Base-by-base conservation (phyloP, 2,113 vertebrate species). In the Xenopus borealis region DNA sequence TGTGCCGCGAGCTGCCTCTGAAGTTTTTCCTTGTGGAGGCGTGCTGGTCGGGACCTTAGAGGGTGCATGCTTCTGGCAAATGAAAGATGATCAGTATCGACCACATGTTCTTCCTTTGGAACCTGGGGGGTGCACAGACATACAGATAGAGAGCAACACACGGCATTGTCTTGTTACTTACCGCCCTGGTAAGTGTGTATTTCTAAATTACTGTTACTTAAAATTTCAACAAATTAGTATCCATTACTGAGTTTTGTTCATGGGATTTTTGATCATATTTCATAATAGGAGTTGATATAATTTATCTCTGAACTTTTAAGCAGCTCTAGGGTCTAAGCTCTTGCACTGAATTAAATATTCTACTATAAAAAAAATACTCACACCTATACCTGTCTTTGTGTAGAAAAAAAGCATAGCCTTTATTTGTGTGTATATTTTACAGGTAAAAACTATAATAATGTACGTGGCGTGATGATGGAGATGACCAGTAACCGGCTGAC, bases 131-230 rank as follows among this genome's bases (percentile, higher is more conserved):
- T 99, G 92, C 82, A 91, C 91, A 0, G 95, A 98, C 79, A 91
- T 99, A 62, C 97, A 99, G 53, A 93, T 93, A 1, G 96, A 98
- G 86, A 85, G 88, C 33, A 89, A 77, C 76, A 98, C 93, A 6
- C 86, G 95, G 2, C 96, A 97, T 86, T 99, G 96, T 82, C 92
- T 99, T 2, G 94, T 96, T 8, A 98, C 94, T 0, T 98, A 96
- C 81, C 88, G 97, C 79, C 97, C 94, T 13, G 88, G 94, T 96
- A 77, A 2, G 90, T 82, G 6, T 12, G 23, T 27, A 3, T 27
- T 27, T 27, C 23, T 27, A 27, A 27, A 27, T 3, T 27, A 27
- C 3, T 27, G 23, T 27, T 27, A 27, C 23, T 27, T 27, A 1
- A 27, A 27, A 27, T 27, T 27, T 27, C 23, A 27, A 27, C 23